Evolutionary conservation across 2,888 invertebrate genomes (phyloP).

Genomic region (Idaea biselata): DNA sequence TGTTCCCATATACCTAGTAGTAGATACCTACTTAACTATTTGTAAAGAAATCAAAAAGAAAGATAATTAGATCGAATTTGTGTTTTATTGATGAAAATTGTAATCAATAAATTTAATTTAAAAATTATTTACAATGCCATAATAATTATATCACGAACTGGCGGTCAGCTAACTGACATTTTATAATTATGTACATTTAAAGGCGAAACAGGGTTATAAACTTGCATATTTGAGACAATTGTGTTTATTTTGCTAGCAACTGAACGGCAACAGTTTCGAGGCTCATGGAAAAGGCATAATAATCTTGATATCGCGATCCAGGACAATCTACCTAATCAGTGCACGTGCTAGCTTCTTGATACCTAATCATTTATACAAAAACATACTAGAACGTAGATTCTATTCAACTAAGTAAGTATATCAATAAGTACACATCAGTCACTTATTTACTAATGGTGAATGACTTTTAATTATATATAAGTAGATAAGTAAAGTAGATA

Average conservation of each 20-base stretch:
- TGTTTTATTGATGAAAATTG: constrained; percentile 78
- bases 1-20: no score
- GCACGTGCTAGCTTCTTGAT: constrained; percentile 30
- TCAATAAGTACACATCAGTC: constrained; percentile 13
- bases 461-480: not conserved
- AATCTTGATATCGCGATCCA: constrained; percentile 6
- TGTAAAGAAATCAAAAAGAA: not conserved
- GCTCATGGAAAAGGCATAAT: not conserved
- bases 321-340: constrained; percentile 28
- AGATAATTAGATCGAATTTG: constrained; percentile 51
- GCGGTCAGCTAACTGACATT: constrained; percentile 50
- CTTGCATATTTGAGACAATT: constrained; percentile 7
- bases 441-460: constrained; percentile 8
- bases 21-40: no score
- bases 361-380: constrained; percentile 20
- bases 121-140: constrained; percentile 78
- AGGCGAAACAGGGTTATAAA: constrained; percentile 49
- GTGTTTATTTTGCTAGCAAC: constrained; percentile 17
- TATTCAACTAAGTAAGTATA: constrained; percentile 2
- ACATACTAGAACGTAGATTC: constrained; percentile 6
- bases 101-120: constrained; percentile 76
- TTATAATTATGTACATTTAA: constrained; percentile 55
- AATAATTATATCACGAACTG: constrained; percentile 50
- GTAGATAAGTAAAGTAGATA: no score
- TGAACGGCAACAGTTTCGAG: constrained; percentile 7